Percentiles rank a stretch among this genome's conserved stretches.
These are phyloP conservation scores for Melanostigma gelatinosum DNA, from an alignment of 2,113 vertebrate species.

Conservation along the genomic window DNA sequence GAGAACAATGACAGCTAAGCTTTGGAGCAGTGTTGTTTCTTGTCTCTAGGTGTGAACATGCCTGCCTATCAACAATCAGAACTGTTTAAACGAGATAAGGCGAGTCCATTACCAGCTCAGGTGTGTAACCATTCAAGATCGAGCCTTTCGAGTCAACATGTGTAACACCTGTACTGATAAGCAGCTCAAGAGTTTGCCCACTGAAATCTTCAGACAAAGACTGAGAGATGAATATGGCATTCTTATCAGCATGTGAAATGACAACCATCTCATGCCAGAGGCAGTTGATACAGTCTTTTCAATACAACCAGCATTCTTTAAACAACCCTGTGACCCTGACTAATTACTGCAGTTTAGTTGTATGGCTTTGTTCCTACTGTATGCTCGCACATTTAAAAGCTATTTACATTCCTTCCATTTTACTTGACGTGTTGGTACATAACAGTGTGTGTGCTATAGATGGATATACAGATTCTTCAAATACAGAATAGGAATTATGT, in stretches of 20 bases:
- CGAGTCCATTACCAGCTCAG: slow-evolving; percentile 64
- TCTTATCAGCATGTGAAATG: slow-evolving; percentile 57
- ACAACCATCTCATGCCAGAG: slow-evolving; percentile 30
- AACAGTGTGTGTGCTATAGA: background rate
- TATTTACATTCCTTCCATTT: slow-evolving; percentile 34
- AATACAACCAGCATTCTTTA: slow-evolving; percentile 30
- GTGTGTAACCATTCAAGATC: slow-evolving; percentile 57
- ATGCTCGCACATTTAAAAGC: slow-evolving; percentile 15
- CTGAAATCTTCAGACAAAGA: slow-evolving; percentile 55
- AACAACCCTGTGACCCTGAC: slow-evolving; percentile 51
- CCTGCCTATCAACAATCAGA: slow-evolving; percentile 44
- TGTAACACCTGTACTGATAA: slow-evolving; percentile 63
- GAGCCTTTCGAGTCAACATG: slow-evolving; percentile 39
- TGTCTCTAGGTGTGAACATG: slow-evolving; percentile 61
- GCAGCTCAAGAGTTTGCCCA: slow-evolving; percentile 41
- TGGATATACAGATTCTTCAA: background rate
- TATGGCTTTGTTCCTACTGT: slow-evolving; percentile 33
- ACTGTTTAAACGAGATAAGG: slow-evolving; percentile 72
- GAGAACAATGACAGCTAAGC: slow-evolving; percentile 50
- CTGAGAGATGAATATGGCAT: slow-evolving; percentile 19
- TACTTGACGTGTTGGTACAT: slow-evolving; percentile 23
- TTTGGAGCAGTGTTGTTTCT: slow-evolving; percentile 43
- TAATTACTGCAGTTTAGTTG: slow-evolving; percentile 24
- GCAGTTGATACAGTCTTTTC: slow-evolving; percentile 49
- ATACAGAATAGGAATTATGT: background rate